Evolutionary conservation across 2,888 invertebrate genomes (phyloP), one percentile per base, ranked within the genome.

Genomic region (Sarcophaga carnaria): DNA sequence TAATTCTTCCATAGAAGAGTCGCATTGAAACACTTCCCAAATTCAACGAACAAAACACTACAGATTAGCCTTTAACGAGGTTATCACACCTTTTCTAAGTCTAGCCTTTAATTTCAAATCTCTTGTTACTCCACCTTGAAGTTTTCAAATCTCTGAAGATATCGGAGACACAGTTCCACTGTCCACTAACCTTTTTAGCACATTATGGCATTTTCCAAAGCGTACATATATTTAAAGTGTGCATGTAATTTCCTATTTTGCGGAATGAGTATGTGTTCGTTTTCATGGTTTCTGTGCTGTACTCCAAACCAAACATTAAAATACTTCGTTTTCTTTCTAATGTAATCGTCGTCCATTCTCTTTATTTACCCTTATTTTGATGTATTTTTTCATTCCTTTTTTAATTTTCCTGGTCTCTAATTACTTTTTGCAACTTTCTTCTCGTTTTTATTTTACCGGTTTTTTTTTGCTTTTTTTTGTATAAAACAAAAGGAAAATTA

Each of bases 401-500:
- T 47, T 76, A 59, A 70, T 77, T 67, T 78, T 74, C 70, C 74
- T 60, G 60, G 59, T 75, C 64, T 78, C 60, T 81, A 81, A 85
- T 81, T 85, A 85, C 72, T 80, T 74, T 63, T 79, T 49, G 63
- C n/a, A 25, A 20, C 3, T 20, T 70, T 71, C n/a, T 49, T 54
- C 10, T 54, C 4, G 0, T 54, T 80, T 81, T 22, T 27, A 74
- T 14, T 22, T 37, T 37, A 10, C 37, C 37, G 10, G 37, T 2
- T 10, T 37, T 17, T 17, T 76, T 66, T 83, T 69, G 27, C 25
- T 20, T 62, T 74, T 54, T 4, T 22, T 64, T 70, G 49, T 71
- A 60, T 49, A 47, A 66, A 75, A 76, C 66, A 66, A 84, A 63
- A 77, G 59, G 47, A 77, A 12, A 27, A 63, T 14, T 54, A 12